These are phyloP conservation scores for Dasyprocta punctata DNA, from an alignment of 2,113 vertebrate species.

Conservation along the genomic window DNA sequence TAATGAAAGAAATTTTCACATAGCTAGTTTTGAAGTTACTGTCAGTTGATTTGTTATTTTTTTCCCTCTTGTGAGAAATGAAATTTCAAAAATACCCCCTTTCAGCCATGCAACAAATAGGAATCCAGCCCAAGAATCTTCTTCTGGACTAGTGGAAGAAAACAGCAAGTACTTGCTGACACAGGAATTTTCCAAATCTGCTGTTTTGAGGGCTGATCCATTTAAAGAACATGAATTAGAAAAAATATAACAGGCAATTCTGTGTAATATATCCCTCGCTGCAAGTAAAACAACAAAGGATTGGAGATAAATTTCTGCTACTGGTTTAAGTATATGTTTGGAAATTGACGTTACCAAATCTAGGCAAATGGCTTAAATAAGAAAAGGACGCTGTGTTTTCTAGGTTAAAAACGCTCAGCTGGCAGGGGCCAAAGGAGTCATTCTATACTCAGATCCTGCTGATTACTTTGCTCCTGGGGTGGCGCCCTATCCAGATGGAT, in stretches of 20 bases:
- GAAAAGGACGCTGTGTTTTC: conserved; percentile 58
- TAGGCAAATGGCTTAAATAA: neutral
- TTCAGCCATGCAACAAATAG: neutral
- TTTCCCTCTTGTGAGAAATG: neutral
- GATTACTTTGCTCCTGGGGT: conserved; percentile 93
- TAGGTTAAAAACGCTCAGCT: conserved; percentile 96
- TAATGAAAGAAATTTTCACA: neutral
- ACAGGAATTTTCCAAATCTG: neutral
- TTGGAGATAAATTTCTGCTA: neutral
- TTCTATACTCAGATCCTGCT: conserved; percentile 96
- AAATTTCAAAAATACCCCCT: neutral
- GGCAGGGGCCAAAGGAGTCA: conserved; percentile 93
- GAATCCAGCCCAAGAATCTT: neutral
- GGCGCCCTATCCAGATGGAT: conserved; percentile 93
- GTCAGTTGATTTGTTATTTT: neutral
- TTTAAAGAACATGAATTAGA: neutral
- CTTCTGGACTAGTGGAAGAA: neutral
- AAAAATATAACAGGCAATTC: neutral
- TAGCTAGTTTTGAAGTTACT: neutral
- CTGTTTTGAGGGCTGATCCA: neutral
- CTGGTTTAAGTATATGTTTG: neutral
- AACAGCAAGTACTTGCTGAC: neutral
- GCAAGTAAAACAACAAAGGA: neutral
- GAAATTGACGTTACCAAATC: neutral
- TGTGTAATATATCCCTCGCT: neutral